A percentile compares a stretch with the other conserved stretches of the same genome.
These are phyloP conservation scores for Temnothorax ravouxi DNA, from an alignment of 2,888 invertebrate genomes.

Conservation along the genomic window DNA sequence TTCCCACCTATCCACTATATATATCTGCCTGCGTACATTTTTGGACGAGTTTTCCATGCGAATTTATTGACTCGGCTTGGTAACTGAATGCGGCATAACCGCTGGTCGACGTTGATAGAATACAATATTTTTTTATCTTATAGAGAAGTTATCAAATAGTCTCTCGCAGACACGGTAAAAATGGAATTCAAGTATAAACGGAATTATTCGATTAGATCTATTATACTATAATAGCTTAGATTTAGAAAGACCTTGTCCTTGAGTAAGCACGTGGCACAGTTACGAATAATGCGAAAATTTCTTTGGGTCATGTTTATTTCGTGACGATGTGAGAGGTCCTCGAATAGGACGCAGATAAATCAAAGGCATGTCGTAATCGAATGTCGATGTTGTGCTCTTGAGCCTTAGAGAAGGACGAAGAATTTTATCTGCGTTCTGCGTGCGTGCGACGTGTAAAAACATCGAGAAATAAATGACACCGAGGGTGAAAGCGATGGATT, in stretches of 20 bases:
- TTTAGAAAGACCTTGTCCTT: too few species aligned
- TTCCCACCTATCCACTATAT: background rate
- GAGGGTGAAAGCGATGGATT: background rate
- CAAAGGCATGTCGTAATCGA: conserved; percentile 29
- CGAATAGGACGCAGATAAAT: conserved; percentile 19
- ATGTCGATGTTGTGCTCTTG: background rate
- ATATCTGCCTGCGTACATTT: background rate
- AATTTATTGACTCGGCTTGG: background rate
- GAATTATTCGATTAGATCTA: background rate
- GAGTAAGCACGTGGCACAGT: conserved; percentile 17
- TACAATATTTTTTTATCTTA: background rate
- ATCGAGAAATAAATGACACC: background rate
- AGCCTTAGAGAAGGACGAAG: background rate
- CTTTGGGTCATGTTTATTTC: conserved; percentile 23
- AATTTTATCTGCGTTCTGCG: background rate
- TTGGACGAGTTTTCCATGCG: background rate
- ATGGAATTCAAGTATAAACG: background rate
- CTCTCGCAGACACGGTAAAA: background rate
- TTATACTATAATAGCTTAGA: background rate
- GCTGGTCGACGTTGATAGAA: background rate
- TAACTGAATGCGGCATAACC: background rate
- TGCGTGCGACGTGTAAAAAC: background rate
- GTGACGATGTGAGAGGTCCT: background rate
- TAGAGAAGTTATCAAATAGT: background rate
- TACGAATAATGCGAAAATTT: conserved; percentile 18